These are phyloP conservation scores for Popillia japonica DNA, from an alignment of 1,140 invertebrate species.

Conservation along the genomic window DNA sequence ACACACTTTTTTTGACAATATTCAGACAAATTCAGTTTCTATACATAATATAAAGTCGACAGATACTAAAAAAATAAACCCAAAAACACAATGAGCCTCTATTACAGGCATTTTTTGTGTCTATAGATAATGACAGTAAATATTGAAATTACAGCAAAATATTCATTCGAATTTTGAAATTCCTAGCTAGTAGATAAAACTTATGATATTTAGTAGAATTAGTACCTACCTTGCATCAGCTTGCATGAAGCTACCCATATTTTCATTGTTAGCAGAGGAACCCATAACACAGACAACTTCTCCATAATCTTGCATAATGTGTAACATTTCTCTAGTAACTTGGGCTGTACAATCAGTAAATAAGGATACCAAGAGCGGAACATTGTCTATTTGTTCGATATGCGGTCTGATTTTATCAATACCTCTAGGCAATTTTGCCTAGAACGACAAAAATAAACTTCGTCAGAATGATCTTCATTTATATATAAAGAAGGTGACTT, in stretches of 20 bases:
- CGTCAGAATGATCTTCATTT: neutral
- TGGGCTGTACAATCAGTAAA: constrained; percentile 95
- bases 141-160: too few species aligned
- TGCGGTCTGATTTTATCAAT: constrained; percentile 97
- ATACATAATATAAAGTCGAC: too few species aligned
- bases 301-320: constrained; percentile 96
- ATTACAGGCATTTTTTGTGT: too few species aligned
- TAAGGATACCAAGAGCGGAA: constrained; percentile 92
- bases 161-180: too few species aligned
- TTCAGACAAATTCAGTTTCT: too few species aligned
- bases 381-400: constrained; percentile 94
- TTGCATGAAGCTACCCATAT: constrained; percentile 91
- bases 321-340: constrained; percentile 89
- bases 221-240: constrained; percentile 85
- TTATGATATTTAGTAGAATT: neutral
- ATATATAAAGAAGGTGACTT: constrained; percentile 49
- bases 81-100: too few species aligned
- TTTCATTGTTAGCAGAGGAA: constrained; percentile 86
- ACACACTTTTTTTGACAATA: too few species aligned
- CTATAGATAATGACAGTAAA: too few species aligned
- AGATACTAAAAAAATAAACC: too few species aligned
- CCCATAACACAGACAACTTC: constrained; percentile 93
- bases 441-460: constrained; percentile 46
- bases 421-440: constrained; percentile 93
- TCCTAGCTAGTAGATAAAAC: too few species aligned